A percentile compares a stretch with the other conserved stretches of the same genome.
These are phyloP conservation scores for Drosophila sordidula DNA, from an alignment of 2,888 invertebrate genomes.

Conservation along the genomic window DNA sequence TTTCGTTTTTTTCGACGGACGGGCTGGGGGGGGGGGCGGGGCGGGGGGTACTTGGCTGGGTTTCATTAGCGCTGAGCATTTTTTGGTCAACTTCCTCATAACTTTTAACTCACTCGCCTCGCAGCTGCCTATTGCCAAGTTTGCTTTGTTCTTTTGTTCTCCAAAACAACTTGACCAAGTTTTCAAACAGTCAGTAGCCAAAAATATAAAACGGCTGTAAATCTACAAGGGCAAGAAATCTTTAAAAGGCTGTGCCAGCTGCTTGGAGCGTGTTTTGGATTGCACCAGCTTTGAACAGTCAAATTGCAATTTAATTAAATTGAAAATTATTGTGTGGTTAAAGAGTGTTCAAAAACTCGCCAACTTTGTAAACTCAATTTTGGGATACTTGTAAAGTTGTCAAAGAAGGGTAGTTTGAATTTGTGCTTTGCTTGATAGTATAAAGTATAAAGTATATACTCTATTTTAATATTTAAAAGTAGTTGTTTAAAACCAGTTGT, in stretches of 20 bases:
- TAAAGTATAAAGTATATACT: too few relatives aligned
- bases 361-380: neutral
- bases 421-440: too few relatives aligned
- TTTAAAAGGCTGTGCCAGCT: slow-evolving; percentile 2
- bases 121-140: slow-evolving; percentile 18
- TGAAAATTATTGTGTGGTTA: neutral
- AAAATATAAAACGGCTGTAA: slow-evolving; percentile 7
- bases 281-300: neutral
- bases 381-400: too few relatives aligned
- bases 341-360: too few relatives aligned
- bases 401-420: too few relatives aligned
- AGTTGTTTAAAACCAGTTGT: too few relatives aligned
- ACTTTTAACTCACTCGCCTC: slow-evolving; percentile 2
- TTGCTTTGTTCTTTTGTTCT: slow-evolving; percentile 28
- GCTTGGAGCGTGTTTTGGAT: neutral
- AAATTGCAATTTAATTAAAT: neutral
- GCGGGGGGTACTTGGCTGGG: neutral
- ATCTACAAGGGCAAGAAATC: neutral
- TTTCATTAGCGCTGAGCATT: slow-evolving; percentile 26
- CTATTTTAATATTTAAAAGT: too few relatives aligned
- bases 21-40: neutral
- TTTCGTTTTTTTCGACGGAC: slow-evolving; percentile 2
- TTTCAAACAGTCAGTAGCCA: slow-evolving; percentile 4
- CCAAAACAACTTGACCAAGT: slow-evolving; percentile 28
- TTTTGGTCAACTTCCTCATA: slow-evolving; percentile 56